Evolutionary conservation across 2,113 vertebrate species (phyloP), one percentile per base, ranked within the genome.

Genomic region (Odontesthes bonariensis): DNA sequence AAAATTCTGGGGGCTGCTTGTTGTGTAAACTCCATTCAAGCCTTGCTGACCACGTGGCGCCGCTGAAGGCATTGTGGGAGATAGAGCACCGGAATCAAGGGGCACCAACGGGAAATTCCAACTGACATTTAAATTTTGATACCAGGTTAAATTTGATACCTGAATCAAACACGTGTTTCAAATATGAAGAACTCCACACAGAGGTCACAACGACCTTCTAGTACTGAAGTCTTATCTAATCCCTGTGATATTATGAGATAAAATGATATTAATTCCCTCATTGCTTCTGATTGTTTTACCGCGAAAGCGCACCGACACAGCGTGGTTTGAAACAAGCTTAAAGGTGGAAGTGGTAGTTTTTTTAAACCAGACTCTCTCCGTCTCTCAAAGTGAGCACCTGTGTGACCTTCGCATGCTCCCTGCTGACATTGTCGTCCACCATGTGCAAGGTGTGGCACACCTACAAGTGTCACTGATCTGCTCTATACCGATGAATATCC

Each of bases 351-450:
- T 1, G 16, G 59, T 11, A 66, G 35, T 59, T 72, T 10, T 81
- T 8, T 40, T 54, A 52, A 17, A 84, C 85, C 83, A 84, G 90
- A 79, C 67, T 79, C 42, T 73, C 57, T 38, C 4, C 12, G 4
- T 35, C 35, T 12, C 12, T 40, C 8, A 69, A 54, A 62, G 44
- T 49, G 66, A 71, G 67, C 77, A 87, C 85, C 87, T 87, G 88
- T 54, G 72, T 92, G 90, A 94, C 92, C 93, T 94, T 93, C 82
- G 38, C 69, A 14, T 60, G 75, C 69, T 55, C 73, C 76, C 83
- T 22, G 27, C 70, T 85, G 85, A 89, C 92, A 92, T 87, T 91
- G 86, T 77, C 84, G 79, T 84, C 51, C 67, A 32, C 72, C 65
- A 82, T 12, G 64, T 57, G 52, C 58, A 13, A 12, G 52, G 38